Evolutionary conservation across 2,797 vertebrate genomes (phyloP).

Genomic region (Phyllotis vaccarum): DNA sequence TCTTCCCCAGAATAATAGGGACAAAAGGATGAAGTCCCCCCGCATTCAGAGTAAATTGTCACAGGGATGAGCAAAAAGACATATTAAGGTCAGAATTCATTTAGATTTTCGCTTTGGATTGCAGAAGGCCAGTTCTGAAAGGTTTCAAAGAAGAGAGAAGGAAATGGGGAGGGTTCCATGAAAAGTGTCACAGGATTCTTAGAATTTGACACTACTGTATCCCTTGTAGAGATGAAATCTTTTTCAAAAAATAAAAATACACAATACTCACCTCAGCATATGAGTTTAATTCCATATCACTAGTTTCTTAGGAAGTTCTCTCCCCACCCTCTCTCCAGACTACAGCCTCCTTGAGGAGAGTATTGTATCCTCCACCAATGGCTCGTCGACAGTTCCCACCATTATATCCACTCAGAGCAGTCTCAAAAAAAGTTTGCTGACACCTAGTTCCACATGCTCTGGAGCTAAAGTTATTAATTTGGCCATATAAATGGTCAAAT

Average conservation of each 20-base stretch:
- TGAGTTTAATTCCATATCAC: not conserved
- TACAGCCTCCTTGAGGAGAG: not conserved
- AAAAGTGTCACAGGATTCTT: not conserved
- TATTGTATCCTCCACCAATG: not conserved
- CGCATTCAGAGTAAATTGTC: not conserved
- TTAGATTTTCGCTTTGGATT: not conserved
- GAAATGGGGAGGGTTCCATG: not conserved
- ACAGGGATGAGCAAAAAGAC: not conserved
- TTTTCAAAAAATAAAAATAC: not conserved
- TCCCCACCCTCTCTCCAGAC: not conserved
- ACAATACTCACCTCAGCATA: not conserved
- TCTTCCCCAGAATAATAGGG: conserved; percentile 6
- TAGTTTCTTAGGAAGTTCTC: not conserved
- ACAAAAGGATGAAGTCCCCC: conserved; percentile 5
- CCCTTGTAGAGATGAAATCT: not conserved
- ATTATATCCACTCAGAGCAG: not conserved
- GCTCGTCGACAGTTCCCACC: too few species aligned
- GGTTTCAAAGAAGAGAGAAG: not conserved
- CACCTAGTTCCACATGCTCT: not conserved
- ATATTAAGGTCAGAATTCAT: not conserved
- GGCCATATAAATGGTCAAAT: not conserved
- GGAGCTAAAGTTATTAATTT: not conserved
- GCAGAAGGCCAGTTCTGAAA: not conserved
- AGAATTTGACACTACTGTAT: not conserved
- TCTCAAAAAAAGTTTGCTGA: not conserved